These are phyloP conservation scores for Aulostomus chinensis DNA, from an alignment of 2,797 vertebrate species.

Conservation along the genomic window DNA sequence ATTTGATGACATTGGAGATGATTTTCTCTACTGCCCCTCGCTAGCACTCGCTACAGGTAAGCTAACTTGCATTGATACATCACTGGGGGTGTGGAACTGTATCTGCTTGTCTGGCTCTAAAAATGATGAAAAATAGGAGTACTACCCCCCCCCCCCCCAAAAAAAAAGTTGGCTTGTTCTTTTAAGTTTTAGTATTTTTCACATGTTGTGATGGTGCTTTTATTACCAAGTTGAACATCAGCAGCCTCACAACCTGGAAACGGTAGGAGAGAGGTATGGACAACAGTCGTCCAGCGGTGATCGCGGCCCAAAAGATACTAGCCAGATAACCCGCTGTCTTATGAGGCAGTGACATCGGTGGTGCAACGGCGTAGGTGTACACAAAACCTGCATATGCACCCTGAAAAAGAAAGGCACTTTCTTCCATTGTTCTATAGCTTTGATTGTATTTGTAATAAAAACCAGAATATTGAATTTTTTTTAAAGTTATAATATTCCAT, in stretches of 20 bases:
- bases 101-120: too few species aligned
- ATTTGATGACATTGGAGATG: too few species aligned
- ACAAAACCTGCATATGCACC: slow-evolving; percentile 93
- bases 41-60: too few species aligned
- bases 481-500: neutral
- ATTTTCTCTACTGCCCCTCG: too few species aligned
- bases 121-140: too few species aligned
- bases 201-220: neutral
- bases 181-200: too few species aligned
- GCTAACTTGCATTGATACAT: too few species aligned
- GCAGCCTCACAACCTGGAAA: slow-evolving; percentile 87
- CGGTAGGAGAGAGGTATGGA: slow-evolving; percentile 92
- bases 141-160: too few species aligned
- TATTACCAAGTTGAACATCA: slow-evolving; percentile 90
- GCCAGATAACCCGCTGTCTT: slow-evolving; percentile 93
- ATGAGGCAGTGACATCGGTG: slow-evolving; percentile 84
- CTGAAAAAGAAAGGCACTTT: slow-evolving; percentile 71
- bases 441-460: neutral
- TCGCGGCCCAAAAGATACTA: slow-evolving; percentile 95
- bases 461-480: too few species aligned
- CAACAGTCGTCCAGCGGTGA: slow-evolving; percentile 91
- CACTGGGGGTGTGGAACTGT: too few species aligned
- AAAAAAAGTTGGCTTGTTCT: too few species aligned
- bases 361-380: slow-evolving; percentile 90
- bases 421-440: neutral